phyloP scores from a whole-genome alignment of 2,888 invertebrate genomes.

The Cantharis rustica region DNA sequence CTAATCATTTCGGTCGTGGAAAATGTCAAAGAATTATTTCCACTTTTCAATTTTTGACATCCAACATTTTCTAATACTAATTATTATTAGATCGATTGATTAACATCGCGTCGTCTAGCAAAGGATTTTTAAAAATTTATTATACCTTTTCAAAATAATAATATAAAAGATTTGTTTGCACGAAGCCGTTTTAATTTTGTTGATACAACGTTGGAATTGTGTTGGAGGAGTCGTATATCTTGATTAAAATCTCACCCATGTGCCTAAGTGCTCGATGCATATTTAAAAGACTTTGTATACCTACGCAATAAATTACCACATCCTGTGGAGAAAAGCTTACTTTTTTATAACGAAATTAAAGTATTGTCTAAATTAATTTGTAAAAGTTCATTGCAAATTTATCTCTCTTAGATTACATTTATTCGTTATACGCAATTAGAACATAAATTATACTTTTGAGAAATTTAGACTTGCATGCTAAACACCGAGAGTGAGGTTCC shows the following conservation, averaged over 20 bases:
- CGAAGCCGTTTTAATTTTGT: background rate
- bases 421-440: too few relatives aligned
- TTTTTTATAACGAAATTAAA: background rate
- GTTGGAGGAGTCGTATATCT: background rate
- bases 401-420: too few relatives aligned
- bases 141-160: background rate
- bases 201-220: background rate
- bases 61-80: too few relatives aligned
- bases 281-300: background rate
- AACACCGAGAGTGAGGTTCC: too few relatives aligned
- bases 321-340: background rate
- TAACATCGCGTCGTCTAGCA: background rate
- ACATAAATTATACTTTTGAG: too few relatives aligned
- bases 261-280: background rate
- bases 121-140: background rate
- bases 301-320: background rate
- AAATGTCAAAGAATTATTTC: background rate
- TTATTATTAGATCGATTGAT: background rate
- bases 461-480: background rate
- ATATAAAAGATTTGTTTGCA: background rate
- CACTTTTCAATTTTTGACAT: background rate
- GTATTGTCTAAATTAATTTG: background rate
- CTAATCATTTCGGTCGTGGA: background rate
- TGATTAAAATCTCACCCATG: background rate
- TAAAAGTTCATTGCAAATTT: background rate